phyloP scores from a whole-genome alignment of 37 sponge, comb jelly and placozoan genomes.

The Spongilla lacustris region DNA sequence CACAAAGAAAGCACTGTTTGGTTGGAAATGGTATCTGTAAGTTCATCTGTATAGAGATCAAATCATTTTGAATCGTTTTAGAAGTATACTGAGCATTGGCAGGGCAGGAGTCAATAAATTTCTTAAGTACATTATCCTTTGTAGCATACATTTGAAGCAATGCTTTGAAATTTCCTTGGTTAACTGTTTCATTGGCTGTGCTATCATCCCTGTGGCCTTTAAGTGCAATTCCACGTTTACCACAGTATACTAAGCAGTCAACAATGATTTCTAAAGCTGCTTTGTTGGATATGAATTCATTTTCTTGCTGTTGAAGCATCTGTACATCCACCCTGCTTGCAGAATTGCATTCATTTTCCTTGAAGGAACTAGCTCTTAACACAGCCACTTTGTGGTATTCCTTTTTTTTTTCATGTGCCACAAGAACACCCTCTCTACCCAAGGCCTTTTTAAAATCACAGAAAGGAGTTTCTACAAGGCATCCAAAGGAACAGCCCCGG shows the following conservation, averaged over 20 bases:
- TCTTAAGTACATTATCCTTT: not conserved
- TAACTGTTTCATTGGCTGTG: not conserved
- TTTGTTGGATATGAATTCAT: not conserved
- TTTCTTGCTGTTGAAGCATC: too few species aligned
- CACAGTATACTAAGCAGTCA: not conserved
- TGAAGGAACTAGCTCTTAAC: not conserved
- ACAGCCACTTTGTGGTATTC: not conserved
- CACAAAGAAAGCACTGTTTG: not conserved
- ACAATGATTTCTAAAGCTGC: not conserved
- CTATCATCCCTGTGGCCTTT: not conserved
- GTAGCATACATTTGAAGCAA: not conserved
- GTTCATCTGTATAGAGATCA: not conserved
- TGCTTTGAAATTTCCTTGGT: not conserved
- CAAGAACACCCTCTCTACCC: not conserved
- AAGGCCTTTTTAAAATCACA: not conserved
- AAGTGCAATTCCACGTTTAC: not conserved
- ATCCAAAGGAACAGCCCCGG: not conserved
- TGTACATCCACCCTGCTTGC: not conserved
- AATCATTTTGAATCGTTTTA: not conserved
- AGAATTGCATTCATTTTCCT: constrained; percentile 1
- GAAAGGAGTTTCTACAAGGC: not conserved
- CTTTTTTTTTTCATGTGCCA: not conserved
- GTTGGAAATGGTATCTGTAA: not conserved
- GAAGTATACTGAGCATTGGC: not conserved
- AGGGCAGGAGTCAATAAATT: not conserved